A percentile compares a stretch with the other conserved stretches of the same genome.
phyloP scores from a whole-genome alignment of 2,113 vertebrate genomes.

The Andinoacara biseriatus region DNA sequence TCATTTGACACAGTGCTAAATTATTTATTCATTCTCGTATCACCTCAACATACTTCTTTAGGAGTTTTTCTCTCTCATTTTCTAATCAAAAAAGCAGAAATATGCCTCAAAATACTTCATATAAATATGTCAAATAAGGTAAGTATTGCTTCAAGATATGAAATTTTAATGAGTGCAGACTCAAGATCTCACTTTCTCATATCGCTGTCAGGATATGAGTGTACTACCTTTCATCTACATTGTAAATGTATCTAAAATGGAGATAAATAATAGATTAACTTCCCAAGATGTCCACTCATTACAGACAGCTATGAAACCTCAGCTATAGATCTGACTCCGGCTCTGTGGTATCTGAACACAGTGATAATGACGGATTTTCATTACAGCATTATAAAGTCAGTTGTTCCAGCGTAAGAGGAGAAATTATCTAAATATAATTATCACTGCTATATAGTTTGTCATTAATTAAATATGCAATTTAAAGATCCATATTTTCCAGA shows the following conservation, averaged over 20 bases:
- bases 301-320: constrained; percentile 41
- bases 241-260: constrained; percentile 63
- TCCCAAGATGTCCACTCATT: constrained; percentile 62
- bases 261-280: constrained; percentile 80
- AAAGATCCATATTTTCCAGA: neutral
- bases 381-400: neutral
- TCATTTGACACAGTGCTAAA: neutral
- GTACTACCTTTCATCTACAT: constrained; percentile 34
- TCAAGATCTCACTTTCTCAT: constrained; percentile 20
- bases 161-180: constrained; percentile 39
- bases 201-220: constrained; percentile 43
- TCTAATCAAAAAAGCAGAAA: neutral
- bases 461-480: neutral
- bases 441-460: neutral
- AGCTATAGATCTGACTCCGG: constrained; percentile 5
- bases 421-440: neutral
- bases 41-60: neutral
- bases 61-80: neutral
- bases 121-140: neutral
- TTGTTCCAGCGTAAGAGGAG: neutral
- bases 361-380: neutral
- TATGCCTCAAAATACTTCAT: neutral
- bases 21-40: neutral
- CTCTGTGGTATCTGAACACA: neutral
- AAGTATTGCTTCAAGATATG: constrained; percentile 31